phyloP scores from a whole-genome alignment of 2,888 invertebrate genomes.

The Unio pictorum region DNA sequence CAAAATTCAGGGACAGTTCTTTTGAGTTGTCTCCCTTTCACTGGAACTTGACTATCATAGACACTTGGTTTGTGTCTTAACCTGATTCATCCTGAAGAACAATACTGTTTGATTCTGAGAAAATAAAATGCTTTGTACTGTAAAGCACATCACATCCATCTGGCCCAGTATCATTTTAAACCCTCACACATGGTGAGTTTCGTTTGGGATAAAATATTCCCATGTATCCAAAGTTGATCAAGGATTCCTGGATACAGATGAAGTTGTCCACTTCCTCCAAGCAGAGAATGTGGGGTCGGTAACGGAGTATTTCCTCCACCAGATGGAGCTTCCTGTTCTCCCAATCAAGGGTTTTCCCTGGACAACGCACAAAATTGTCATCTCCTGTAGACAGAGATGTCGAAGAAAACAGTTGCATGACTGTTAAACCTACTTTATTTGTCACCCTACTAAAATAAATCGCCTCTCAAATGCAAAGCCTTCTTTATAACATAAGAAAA shows the following conservation, averaged over 20 bases:
- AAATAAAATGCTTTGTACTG: conserved; percentile 77
- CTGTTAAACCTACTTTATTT: too few species aligned
- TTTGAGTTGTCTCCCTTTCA: conserved; percentile 13
- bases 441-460: too few species aligned
- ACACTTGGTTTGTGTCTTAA: conserved; percentile 65
- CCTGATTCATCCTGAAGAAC: too few species aligned
- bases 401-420: too few species aligned
- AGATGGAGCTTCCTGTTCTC: conserved; percentile 79
- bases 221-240: too few species aligned
- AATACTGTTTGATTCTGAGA: conserved; percentile 65
- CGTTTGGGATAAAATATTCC: too few species aligned
- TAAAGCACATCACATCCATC: conserved; percentile 85
- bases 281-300: too few species aligned
- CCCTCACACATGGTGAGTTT: conserved; percentile 76
- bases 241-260: too few species aligned
- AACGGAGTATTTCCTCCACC: neutral
- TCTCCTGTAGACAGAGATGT: conserved; percentile 63
- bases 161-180: conserved; percentile 82
- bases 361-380: conserved; percentile 82
- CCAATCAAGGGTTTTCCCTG: conserved; percentile 82
- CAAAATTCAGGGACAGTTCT: conserved; percentile 77
- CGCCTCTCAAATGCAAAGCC: too few species aligned
- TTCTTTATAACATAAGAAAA: conserved; percentile 35
- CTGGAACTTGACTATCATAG: conserved; percentile 73
- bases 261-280: too few species aligned